phyloP scores from a whole-genome alignment of 2,888 invertebrate species.

The Caenorhabditis wallacei region DNA sequence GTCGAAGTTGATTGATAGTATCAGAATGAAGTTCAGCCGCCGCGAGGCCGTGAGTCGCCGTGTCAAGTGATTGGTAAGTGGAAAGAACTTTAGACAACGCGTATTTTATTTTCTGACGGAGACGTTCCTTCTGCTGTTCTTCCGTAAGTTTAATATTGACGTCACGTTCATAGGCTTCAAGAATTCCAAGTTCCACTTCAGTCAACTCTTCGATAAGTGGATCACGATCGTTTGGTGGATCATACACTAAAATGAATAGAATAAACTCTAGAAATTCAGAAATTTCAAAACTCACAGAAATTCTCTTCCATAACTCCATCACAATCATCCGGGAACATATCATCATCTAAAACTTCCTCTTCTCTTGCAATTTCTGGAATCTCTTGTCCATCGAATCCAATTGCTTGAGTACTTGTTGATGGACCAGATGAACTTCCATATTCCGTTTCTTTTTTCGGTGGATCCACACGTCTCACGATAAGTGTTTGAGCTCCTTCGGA shows the following conservation, averaged over 20 bases:
- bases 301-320: slow-evolving; percentile 35
- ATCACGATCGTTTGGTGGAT: slow-evolving; percentile 41
- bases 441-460: neutral
- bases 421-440: neutral
- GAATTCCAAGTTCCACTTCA: slow-evolving; percentile 41
- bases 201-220: slow-evolving; percentile 42
- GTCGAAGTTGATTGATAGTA: slow-evolving; percentile 32
- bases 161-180: slow-evolving; percentile 50
- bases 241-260: slow-evolving; percentile 55
- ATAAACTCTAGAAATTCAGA: neutral
- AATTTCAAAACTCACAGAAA: slow-evolving; percentile 17
- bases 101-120: slow-evolving; percentile 26
- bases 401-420: slow-evolving; percentile 16
- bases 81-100: slow-evolving; percentile 4
- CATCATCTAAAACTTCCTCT: slow-evolving; percentile 22
- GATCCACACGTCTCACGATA: slow-evolving; percentile 5
- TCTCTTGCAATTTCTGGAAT: slow-evolving; percentile 33
- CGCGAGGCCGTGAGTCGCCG: slow-evolving; percentile 32
- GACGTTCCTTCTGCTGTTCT: slow-evolving; percentile 29
- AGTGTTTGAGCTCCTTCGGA: slow-evolving; percentile 13
- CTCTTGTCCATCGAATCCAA: slow-evolving; percentile 26
- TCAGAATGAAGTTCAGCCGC: slow-evolving; percentile 28
- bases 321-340: neutral
- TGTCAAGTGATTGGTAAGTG: slow-evolving; percentile 26
- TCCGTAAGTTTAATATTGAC: slow-evolving; percentile 23